Conservation (phyloP, 2,888 invertebrate genomes). For the Zelleria hepariella region DNA sequence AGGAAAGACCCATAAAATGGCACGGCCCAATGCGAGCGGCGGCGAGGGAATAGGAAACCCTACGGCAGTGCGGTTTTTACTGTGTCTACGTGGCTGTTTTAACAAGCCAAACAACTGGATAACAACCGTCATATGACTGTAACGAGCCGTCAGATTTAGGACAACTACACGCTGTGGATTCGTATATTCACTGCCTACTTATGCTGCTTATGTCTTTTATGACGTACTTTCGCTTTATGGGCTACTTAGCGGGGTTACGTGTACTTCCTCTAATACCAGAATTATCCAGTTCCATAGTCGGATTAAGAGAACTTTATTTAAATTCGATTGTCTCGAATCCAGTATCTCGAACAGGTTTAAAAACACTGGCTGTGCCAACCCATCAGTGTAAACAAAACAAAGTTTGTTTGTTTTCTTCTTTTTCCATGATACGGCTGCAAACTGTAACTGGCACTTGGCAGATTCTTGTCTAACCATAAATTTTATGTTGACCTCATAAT, state of each 20-base stretch:
- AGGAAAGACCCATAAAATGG: slow-evolving; percentile 2
- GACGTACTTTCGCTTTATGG: no score
- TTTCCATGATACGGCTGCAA: neutral
- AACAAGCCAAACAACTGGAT: slow-evolving; percentile 8
- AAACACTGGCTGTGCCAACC: no score
- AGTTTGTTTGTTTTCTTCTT: neutral
- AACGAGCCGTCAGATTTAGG: neutral
- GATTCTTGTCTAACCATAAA: no score
- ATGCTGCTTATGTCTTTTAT: no score
- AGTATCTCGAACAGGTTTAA: no score
- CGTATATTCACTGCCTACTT: no score
- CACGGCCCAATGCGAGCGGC: neutral
- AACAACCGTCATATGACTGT: neutral
- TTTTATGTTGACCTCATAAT: no score
- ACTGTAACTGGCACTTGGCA: neutral
- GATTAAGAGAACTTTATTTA: no score
- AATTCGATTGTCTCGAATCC: no score
- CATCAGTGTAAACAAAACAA: neutral
- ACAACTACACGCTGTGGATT: neutral
- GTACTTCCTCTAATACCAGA: no score
- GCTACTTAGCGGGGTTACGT: no score
- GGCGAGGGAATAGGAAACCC: neutral
- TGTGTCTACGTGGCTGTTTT: slow-evolving; percentile 8
- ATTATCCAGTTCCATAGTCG: no score
- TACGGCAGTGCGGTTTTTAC: slow-evolving; percentile 4